Evolutionary conservation across 1,140 invertebrate genomes (phyloP).

Genomic region (Drosophila tropicalis): DNA sequence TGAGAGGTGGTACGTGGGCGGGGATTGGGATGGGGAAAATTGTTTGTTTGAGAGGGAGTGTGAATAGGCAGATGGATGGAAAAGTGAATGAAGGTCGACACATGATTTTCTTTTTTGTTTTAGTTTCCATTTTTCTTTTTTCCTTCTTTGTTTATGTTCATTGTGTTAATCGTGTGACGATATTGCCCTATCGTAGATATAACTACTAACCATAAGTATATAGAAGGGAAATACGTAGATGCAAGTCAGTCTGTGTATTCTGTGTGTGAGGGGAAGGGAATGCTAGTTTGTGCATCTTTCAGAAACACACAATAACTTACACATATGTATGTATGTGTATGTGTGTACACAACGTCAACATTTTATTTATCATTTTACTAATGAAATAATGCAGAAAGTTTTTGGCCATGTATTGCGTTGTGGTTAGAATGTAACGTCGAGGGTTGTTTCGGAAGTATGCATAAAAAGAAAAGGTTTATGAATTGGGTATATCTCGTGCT

Average conservation of each 20-base stretch:
- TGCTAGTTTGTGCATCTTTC: background rate
- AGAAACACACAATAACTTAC: background rate
- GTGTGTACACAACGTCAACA: background rate
- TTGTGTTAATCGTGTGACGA: conserved; percentile 36
- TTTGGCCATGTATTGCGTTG: conserved; percentile 3
- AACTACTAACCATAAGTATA: conserved; percentile 27
- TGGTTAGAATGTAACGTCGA: background rate
- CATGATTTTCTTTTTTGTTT: conserved; percentile 9
- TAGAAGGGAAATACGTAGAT: background rate
- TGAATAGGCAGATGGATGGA: conserved; percentile 6
- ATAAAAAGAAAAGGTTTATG: background rate
- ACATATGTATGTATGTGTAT: background rate
- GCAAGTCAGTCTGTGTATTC: background rate
- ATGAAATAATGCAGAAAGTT: conserved; percentile 10
- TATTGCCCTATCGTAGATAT: conserved; percentile 26
- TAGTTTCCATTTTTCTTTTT: conserved; percentile 9
- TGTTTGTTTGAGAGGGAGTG: no score
- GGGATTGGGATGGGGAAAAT: no score
- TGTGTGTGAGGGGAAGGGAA: background rate
- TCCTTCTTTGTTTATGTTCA: conserved; percentile 19
- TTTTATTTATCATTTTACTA: conserved; percentile 3
- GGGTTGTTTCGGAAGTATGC: background rate
- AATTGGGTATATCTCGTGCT: no score
- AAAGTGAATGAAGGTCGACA: conserved; percentile 62
- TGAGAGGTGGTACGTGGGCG: no score